Base-by-base conservation (phyloP, 2,797 vertebrate genomes). In the Tenualosa ilisha region DNA sequence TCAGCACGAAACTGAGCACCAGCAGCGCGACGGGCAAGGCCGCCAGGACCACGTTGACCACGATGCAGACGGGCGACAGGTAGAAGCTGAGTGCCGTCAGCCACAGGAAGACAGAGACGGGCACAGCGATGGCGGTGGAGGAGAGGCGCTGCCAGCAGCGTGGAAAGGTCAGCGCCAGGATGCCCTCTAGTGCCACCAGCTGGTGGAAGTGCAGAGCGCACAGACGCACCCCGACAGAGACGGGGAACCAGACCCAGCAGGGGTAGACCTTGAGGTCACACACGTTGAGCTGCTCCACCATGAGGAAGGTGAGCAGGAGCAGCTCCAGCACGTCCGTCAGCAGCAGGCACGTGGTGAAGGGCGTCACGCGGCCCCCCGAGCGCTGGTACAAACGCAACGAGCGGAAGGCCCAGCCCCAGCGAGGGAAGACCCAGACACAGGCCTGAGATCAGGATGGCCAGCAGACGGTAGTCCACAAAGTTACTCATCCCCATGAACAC, bases 201-300 rank as follows among this genome's bases (percentile, higher is more conserved):
- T 72, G 65, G 65, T 72, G 65, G 65, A 72, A 72, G 65, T 72
- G 65, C 26, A 72, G 65, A 31, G 65, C 65, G 65, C 26, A 72
- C 12, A 72, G 65, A 1, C 65, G 65, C 26, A 72, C 65, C 12
- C 26, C 65, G 12, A 72, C 65, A 12, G 65, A 72, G 9, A 72
- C 5, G 3, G 65, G 65, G 65, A 72, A 72, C 65, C 65, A 72
- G 4, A 40, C 0, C 65, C 65, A 72, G 31, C 65, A 72, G 11
- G 65, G 65, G 31, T 72, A 72, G 9, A 72, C 65, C 65, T 72
- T 72, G 12, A 72, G 65, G 65, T 72, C 65, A 12, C 65, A 72
- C 2, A 72, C 1, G 31, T 72, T 72, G 26, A 72, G 65, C 65
- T 72, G 65, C 31, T 72, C 65, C 65, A 72, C 65, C 65, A 72